Evolutionary conservation across 2,888 invertebrate genomes (phyloP), one percentile per base, ranked within the genome.

Genomic region (Hedychridium roseum): DNA sequence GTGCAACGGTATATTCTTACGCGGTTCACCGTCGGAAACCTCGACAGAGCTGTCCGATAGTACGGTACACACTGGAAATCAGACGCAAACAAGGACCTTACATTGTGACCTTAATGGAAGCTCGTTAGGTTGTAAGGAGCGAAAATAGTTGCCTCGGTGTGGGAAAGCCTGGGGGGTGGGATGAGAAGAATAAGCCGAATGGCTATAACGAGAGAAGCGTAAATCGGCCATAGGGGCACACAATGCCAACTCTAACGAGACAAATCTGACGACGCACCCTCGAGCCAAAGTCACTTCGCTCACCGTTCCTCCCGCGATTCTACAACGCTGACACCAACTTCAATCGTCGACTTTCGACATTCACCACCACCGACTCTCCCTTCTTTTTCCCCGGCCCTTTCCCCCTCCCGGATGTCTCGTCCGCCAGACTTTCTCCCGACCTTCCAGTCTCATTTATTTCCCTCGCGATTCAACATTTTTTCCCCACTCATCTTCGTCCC

Each of bases 211-310:
- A 61, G 62, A 57, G 64, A n/a, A 66, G 55, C 57, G 62, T 61
- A 66, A 71, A 73, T 71, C 71, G 68, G 68, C 66, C 60, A 53
- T 64, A 64, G 61, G 68, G 64, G 67, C 70, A 42, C 63, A 76
- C 76, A 76, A 77, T 76, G 71, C 72, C 64, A 73, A 70, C 74
- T 73, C 70, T 78, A 78, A 78, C 73, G 78, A 78, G 78, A 78
- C 76, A 76, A 76, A 77, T 77, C 75, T 71, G 74, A 73, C 71
- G 72, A 71, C 70, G 68, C 66, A 68, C 67, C 64, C 68, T 64
- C 63, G 50, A 64, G 59, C 56, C 57, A 54, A 66, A 46, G 15
- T 17, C 23, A 12, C 41, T 23, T 40, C 45, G 34, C 42, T 47
- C 46, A 48, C 21, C 44, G 42, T 26, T 35, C 14, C 57, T 46